Evolutionary conservation across 2,797 vertebrate genomes (phyloP).

Genomic region (Artibeus lituratus): DNA sequence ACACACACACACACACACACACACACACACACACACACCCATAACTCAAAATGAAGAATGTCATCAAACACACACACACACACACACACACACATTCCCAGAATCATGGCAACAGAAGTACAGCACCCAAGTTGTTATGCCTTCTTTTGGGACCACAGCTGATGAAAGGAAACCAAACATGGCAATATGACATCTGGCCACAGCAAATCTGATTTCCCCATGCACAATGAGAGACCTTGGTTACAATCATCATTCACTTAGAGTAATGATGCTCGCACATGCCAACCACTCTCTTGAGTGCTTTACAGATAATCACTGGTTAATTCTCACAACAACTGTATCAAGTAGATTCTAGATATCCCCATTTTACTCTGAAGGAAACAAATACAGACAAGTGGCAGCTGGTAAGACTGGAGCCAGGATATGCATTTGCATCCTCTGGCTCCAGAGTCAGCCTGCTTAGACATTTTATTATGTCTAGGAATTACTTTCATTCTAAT

Average conservation of each 20-base stretch:
- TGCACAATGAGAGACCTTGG: neutral
- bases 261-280: neutral
- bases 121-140: neutral
- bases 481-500: neutral
- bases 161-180: neutral
- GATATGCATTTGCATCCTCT: neutral
- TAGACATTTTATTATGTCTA: neutral
- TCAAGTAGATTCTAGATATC: neutral
- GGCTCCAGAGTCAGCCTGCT: neutral
- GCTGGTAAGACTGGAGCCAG: neutral
- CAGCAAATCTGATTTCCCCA: neutral
- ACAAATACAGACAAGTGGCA: neutral
- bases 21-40: too few species aligned
- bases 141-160: neutral
- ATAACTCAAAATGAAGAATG: constrained; percentile 4
- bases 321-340: neutral
- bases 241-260: neutral
- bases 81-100: neutral
- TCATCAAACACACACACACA: too few species aligned
- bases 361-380: neutral
- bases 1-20: too few species aligned
- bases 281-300: neutral
- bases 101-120: neutral
- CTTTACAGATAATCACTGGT: neutral
- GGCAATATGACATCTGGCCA: neutral